These are phyloP conservation scores for Eubasilissa regina DNA, from an alignment of 1,140 invertebrate species.

Conservation along the genomic window DNA sequence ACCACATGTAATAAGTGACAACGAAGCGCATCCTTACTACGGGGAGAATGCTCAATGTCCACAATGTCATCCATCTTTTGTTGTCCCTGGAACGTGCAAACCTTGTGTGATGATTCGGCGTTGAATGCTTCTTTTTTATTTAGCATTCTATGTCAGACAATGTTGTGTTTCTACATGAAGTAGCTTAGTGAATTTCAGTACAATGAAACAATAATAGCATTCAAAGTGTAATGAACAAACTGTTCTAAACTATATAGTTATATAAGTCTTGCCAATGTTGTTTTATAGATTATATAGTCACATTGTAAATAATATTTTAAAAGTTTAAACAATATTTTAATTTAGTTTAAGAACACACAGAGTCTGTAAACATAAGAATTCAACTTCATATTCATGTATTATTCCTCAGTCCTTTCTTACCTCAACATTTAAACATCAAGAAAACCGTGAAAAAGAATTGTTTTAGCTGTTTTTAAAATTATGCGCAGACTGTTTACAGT, in stretches of 20 bases:
- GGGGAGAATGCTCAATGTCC: constrained; percentile 75
- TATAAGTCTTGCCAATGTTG: constrained; percentile 1
- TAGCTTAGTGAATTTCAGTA: background rate
- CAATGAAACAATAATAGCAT: constrained; percentile 7
- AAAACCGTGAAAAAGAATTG: no score
- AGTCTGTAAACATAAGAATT: background rate
- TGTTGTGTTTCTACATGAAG: background rate
- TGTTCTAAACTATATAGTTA: constrained; percentile 1
- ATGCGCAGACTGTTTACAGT: no score
- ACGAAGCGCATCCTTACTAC: constrained; percentile 67
- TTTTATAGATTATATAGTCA: background rate
- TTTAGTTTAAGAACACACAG: background rate
- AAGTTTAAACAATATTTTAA: background rate
- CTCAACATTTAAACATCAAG: no score
- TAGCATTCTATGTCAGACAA: background rate
- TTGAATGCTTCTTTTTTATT: constrained; percentile 24
- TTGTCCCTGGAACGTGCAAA: constrained; percentile 73
- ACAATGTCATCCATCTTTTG: constrained; percentile 75
- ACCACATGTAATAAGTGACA: constrained; percentile 64
- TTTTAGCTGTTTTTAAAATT: no score
- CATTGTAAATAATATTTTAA: constrained; percentile 3
- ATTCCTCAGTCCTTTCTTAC: no score
- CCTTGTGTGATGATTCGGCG: constrained; percentile 72
- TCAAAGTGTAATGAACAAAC: background rate
- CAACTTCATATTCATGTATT: no score